Evolutionary conservation across 2,113 vertebrate species (phyloP), one percentile per base, ranked within the genome.

Genomic region (Eclectus roratus): DNA sequence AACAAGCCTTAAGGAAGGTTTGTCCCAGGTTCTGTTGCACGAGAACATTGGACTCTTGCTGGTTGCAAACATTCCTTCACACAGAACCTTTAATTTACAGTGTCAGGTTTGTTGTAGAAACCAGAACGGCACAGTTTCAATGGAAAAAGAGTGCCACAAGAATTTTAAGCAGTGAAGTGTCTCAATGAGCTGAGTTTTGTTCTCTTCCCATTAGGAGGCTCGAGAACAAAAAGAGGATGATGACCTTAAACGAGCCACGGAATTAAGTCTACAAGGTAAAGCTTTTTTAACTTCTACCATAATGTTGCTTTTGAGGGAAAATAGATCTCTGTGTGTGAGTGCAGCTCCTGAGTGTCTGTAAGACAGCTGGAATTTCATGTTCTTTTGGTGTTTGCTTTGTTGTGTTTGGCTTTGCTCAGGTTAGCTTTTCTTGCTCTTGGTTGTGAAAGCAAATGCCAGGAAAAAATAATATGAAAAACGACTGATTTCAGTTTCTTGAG

Each of bases 141-240:
- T 93, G 70, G 89, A 77, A 94, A 91, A 96, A 94, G 86, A 76
- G 81, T 94, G 64, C 89, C 47, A 74, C 72, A 85, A 93, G 94
- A 96, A 94, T 88, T 97, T 94, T 96, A 92, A 97, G 89, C 64
- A 93, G 24, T 95, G 55, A 93, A 85, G 56, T 96, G 79, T 97
- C 95, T 95, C 96, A 97, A 76, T 94, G 94, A 91, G 64, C 96
- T 97, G 68, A 76, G 91, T 95, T 96, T 96, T 93, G 28, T 96
- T 96, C 93, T 97, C 96, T 78, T 94, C 61, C 64, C 66, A 73
- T 91, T 96, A 99, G 99, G 99, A 99, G 94, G 99, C 99, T 76
- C 98, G 99, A 92, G 99, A 99, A 97, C 98, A 99, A 97, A 99
- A 99, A 96, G 99, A 99, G 95, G 99, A 99, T 63, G 99, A 99